Evolutionary conservation across 2,888 invertebrate genomes (phyloP).

Genomic region (Cheilosia vernalis): DNA sequence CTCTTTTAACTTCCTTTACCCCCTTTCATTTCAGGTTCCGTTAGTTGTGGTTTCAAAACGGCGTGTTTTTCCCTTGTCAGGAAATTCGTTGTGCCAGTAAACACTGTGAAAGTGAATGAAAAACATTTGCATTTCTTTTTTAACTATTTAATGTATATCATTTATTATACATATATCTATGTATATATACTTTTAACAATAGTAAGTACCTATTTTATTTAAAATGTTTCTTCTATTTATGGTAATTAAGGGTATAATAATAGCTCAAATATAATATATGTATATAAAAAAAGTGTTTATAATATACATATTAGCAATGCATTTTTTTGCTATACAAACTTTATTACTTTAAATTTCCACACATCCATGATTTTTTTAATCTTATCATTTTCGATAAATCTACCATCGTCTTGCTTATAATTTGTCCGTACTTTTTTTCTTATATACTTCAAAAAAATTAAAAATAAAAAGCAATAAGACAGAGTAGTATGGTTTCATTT

Average conservation of each 20-base stretch:
- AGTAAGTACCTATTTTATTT: conserved; percentile 71
- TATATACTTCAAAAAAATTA: conserved; percentile 30
- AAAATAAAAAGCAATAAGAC: conserved; percentile 49
- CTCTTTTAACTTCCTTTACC: no score
- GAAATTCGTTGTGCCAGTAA: no score
- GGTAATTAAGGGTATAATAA: conserved; percentile 49
- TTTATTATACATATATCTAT: conserved; percentile 56
- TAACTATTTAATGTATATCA: conserved; percentile 74
- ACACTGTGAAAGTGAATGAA: background rate
- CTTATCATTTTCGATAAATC: conserved; percentile 66
- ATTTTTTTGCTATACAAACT: conserved; percentile 44
- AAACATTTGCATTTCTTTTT: conserved; percentile 35
- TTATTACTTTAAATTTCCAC: conserved; percentile 33
- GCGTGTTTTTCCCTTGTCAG: no score
- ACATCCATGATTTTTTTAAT: conserved; percentile 33
- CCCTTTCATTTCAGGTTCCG: no score
- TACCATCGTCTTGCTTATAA: conserved; percentile 25
- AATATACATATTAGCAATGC: conserved; percentile 71
- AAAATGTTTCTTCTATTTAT: conserved; percentile 65
- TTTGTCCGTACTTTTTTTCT: conserved; percentile 21
- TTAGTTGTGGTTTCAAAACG: no score
- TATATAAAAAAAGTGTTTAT: conserved; percentile 45
- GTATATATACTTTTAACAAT: conserved; percentile 73
- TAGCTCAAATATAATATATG: conserved; percentile 68
- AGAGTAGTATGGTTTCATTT: conserved; percentile 15